These are phyloP conservation scores for Gymnosoma rotundatum DNA, from an alignment of 2,888 invertebrate species.

Conservation along the genomic window DNA sequence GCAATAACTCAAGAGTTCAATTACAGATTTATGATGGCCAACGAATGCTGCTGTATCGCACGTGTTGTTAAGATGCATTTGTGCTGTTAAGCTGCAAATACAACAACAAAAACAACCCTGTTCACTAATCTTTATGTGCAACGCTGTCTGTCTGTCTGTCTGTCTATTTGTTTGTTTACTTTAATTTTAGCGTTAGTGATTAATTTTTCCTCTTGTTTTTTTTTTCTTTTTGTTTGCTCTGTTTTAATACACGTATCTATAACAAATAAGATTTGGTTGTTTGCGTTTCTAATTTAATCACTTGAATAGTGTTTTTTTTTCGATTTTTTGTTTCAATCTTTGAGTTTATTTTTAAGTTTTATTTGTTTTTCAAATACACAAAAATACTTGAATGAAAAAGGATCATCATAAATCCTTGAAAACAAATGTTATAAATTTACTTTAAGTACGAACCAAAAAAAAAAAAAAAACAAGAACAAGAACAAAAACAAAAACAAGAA, in stretches of 20 bases:
- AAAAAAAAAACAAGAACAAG: too few species aligned
- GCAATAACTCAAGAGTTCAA: slow-evolving; percentile 67
- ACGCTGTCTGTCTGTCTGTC: neutral
- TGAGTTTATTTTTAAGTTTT: slow-evolving; percentile 23
- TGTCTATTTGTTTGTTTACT: slow-evolving; percentile 33
- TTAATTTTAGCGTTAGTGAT: slow-evolving; percentile 38
- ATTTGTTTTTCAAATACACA: slow-evolving; percentile 37
- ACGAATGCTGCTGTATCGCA: slow-evolving; percentile 66
- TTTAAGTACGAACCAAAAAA: slow-evolving; percentile 4
- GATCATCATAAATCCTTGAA: slow-evolving; percentile 62
- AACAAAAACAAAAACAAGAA: too few species aligned
- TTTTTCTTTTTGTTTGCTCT: neutral
- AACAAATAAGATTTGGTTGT: slow-evolving; percentile 50
- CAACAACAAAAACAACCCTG: slow-evolving; percentile 32
- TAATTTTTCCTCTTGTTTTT: slow-evolving; percentile 4
- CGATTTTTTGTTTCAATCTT: neutral
- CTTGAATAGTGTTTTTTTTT: slow-evolving; percentile 40
- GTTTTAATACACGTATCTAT: slow-evolving; percentile 47
- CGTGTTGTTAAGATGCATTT: slow-evolving; percentile 69
- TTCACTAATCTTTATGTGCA: slow-evolving; percentile 2
- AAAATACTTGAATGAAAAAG: slow-evolving; percentile 22
- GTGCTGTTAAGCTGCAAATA: slow-evolving; percentile 28
- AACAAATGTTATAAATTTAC: slow-evolving; percentile 65
- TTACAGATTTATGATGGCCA: slow-evolving; percentile 72
- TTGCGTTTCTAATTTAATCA: slow-evolving; percentile 34